Conservation (phyloP, 2,113 vertebrate species). For the Vicugna pacos region DNA sequence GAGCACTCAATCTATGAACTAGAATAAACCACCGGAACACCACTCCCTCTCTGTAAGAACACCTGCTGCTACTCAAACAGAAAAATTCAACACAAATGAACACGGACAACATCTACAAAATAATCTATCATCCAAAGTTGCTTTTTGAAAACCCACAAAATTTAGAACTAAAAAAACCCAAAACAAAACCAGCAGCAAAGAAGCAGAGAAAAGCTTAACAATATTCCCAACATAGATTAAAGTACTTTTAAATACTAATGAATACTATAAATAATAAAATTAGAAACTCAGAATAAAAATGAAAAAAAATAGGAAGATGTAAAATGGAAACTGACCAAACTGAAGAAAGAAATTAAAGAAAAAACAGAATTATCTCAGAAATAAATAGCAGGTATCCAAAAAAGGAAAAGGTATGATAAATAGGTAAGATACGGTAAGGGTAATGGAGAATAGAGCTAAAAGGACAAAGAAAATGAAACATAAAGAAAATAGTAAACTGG, state of each 20-base stretch:
- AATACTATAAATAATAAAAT: neutral
- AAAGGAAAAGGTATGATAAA: neutral
- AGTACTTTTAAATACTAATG: neutral
- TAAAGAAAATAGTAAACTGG: neutral
- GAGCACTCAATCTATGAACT: slow-evolving; percentile 1
- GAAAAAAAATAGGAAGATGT: neutral
- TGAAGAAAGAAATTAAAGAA: slow-evolving; percentile 31
- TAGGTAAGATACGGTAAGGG: neutral
- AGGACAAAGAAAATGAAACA: neutral
- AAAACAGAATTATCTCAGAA: slow-evolving; percentile 9
- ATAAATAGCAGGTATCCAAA: neutral
- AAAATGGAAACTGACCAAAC: neutral
- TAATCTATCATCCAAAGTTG: neutral
- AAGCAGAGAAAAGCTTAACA: slow-evolving; percentile 6
- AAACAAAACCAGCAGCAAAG: neutral
- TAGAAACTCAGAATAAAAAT: slow-evolving; percentile 25
- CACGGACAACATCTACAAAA: neutral
- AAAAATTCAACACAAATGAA: slow-evolving; percentile 40
- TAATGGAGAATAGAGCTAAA: slow-evolving; percentile 28
- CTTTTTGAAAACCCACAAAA: slow-evolving; percentile 43
- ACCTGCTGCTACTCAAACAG: neutral
- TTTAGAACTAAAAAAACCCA: neutral
- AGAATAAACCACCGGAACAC: neutral
- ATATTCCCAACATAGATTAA: neutral
- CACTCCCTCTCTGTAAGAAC: neutral